Base-by-base conservation (phyloP, 2,797 vertebrate genomes). In the Coracias cyanogaster region DNA sequence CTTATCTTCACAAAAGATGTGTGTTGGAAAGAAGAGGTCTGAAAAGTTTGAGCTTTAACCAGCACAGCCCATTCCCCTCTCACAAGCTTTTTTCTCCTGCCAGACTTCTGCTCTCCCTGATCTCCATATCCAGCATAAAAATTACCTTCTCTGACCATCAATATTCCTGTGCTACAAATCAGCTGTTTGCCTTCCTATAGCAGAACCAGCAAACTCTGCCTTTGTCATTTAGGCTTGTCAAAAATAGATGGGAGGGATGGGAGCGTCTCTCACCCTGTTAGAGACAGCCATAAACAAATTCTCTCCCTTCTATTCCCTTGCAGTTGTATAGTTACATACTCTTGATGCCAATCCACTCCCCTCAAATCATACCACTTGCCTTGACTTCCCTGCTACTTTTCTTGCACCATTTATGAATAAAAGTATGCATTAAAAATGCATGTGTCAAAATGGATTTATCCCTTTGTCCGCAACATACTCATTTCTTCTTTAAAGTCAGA, bases 331-430 rank as follows among this genome's bases (percentile, higher is more conserved):
- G 46, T 80, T 90, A 86, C 31, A 60, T 26, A 25, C 33, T 29
- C 10, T 29, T 28, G 33, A 76, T 10, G 45, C 29, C 46, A 79
- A 24, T 43, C 62, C 43, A 15, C n/a, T 87, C 69, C 62, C 52
- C 67, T 72, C 31, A 35, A 85, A 92, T 62, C 49, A 28, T 26
- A 67, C 28, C 7, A 26, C 66, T 33, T 39, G 25, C 48, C 73
- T 85, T 71, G 74, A 71, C 37, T 67, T 70, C 24, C 35, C 76
- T 70, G 55, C 60, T 85, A 39, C 49, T 71, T 83, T 88, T 85
- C 58, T 54, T 96, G 90, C 74, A 78, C 48, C 64, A 46, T 61
- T 80, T 82, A 65, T 37, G 70, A 89, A 78, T 58, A 92, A 78
- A 90, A 61, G 39, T 55, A 66, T 39, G 67, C 77, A 82, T 80